Evolutionary conservation across 2,888 invertebrate genomes (phyloP).

Genomic region (Tetropium fuscum): DNA sequence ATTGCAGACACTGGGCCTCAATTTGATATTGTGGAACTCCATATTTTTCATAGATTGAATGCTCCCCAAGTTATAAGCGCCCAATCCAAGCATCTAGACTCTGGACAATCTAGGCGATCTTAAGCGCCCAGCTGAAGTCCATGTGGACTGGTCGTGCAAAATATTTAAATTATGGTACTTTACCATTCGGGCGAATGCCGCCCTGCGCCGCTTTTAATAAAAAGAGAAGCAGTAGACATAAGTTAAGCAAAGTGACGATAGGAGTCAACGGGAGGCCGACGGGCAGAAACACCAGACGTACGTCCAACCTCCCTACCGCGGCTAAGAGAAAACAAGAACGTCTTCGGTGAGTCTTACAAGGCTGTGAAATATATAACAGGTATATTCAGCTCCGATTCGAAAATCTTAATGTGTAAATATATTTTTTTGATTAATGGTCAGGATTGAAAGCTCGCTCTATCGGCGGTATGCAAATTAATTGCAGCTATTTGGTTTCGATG

Average conservation of each 20-base stretch:
- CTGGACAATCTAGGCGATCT: too few relatives aligned
- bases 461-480: conserved; percentile 4
- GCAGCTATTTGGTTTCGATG: too few relatives aligned
- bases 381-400: conserved; percentile 29
- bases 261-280: conserved; percentile 37
- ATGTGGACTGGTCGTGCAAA: too few relatives aligned
- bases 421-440: conserved; percentile 27
- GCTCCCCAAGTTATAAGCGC: too few relatives aligned
- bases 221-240: conserved; percentile 42
- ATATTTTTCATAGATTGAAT: too few relatives aligned
- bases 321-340: conserved; percentile 9
- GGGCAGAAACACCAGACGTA: conserved; percentile 29
- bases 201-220: conserved; percentile 22
- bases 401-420: conserved; percentile 32
- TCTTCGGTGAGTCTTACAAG: conserved; percentile 9
- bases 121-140: too few relatives aligned
- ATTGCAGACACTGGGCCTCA: too few relatives aligned
- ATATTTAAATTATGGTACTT: too few relatives aligned
- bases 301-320: conserved; percentile 20
- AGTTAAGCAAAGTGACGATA: conserved; percentile 46
- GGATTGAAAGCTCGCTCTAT: neutral
- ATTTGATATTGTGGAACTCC: too few relatives aligned
- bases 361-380: conserved; percentile 30
- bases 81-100: too few relatives aligned
- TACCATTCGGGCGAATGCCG: conserved; percentile 7